Conservation (phyloP, 1,140 invertebrate species). For the Bombus turneri region DNA sequence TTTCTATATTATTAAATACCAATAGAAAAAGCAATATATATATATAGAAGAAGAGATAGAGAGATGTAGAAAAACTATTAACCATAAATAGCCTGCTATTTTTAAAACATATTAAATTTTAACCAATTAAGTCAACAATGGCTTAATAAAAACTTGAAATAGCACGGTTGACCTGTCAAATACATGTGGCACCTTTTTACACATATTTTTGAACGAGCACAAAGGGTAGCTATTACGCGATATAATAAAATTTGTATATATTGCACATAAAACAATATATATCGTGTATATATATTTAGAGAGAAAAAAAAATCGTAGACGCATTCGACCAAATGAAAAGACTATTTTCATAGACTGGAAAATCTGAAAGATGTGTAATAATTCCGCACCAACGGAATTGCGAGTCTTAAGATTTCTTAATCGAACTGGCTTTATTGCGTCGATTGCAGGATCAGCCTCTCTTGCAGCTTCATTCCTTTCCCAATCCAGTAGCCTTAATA, state of each 20-base stretch:
- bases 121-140: neutral
- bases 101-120: neutral
- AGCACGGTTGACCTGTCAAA: neutral
- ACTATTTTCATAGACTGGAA: neutral
- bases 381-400: neutral
- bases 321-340: neutral
- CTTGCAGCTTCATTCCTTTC: neutral
- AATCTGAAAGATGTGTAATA: neutral
- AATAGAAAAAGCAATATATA: too few species aligned
- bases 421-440: neutral
- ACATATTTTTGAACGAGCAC: neutral
- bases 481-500: constrained; percentile 10
- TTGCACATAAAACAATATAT: too few species aligned
- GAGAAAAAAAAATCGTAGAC: neutral
- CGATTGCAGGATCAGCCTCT: neutral
- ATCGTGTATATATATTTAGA: neutral
- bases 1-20: too few species aligned
- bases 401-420: neutral
- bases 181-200: neutral
- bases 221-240: neutral
- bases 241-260: neutral
- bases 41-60: too few species aligned
- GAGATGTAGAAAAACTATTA: too few species aligned
- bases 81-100: neutral
- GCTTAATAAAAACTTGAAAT: neutral